Conservation (phyloP, 2,797 vertebrate species). For the Sebastes cheni region DNA sequence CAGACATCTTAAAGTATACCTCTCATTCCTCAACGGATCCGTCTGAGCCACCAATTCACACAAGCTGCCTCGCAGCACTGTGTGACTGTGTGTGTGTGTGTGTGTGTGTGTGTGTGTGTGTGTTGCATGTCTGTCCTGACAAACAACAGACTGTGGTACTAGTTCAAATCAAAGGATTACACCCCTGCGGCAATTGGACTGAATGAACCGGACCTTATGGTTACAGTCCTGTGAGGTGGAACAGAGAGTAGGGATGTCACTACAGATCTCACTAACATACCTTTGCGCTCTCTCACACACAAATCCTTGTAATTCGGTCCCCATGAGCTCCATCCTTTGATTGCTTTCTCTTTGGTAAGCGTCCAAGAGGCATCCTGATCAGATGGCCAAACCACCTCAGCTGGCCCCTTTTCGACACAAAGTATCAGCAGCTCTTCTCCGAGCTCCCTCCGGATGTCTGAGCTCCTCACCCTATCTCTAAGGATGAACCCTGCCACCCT, state of each 20-base stretch:
- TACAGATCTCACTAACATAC: not conserved
- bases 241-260: not conserved
- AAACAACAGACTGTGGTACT: not conserved
- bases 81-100: not conserved
- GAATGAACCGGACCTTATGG: not conserved
- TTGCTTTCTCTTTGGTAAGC: not conserved
- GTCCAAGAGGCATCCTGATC: not conserved
- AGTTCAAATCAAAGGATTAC: conserved; percentile 27
- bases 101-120: not conserved
- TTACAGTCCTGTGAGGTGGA: not conserved
- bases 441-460: no score
- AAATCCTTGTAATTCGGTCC: not conserved
- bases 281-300: not conserved
- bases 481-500: no score
- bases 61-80: not conserved
- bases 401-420: no score
- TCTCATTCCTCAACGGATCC: conserved; percentile 3
- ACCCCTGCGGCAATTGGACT: not conserved
- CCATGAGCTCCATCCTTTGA: not conserved
- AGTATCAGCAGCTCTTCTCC: not conserved
- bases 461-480: no score
- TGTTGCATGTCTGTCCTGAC: not conserved
- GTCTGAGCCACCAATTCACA: conserved; percentile 3
- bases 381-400: not conserved
- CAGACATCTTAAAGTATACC: not conserved